Percentiles rank a stretch among this genome's conserved stretches.
Conservation (phyloP, 2,113 vertebrate genomes). For the Rostratula benghalensis region DNA sequence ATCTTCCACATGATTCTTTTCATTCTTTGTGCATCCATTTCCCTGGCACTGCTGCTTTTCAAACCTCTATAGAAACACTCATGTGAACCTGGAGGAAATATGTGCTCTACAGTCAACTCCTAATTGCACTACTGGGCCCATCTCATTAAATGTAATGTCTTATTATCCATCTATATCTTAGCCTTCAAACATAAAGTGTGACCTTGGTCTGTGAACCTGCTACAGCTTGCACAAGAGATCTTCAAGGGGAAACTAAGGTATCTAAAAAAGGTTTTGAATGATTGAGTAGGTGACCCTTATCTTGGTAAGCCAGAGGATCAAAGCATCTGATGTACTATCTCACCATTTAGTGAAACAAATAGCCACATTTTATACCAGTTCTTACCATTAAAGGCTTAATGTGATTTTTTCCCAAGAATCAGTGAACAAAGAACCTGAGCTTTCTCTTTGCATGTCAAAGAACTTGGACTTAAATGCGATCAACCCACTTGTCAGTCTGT, state of each 20-base stretch:
- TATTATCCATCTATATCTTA: conserved; percentile 5
- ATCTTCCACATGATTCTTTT: not conserved
- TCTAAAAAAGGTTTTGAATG: not conserved
- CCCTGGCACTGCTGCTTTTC: not conserved
- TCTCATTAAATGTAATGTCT: conserved; percentile 39
- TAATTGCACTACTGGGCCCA: conserved; percentile 35
- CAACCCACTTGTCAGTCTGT: not conserved
- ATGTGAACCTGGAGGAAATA: conserved; percentile 12
- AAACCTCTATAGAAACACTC: not conserved
- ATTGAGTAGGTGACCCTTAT: not conserved
- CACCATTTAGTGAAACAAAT: not conserved
- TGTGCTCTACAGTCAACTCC: not conserved
- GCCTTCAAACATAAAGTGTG: not conserved
- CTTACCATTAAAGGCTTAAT: not conserved
- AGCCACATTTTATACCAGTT: not conserved
- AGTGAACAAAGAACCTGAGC: not conserved
- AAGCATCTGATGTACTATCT: not conserved
- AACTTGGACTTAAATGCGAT: accelerated
- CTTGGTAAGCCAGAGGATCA: not conserved
- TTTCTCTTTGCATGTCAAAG: not conserved
- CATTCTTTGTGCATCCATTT: not conserved
- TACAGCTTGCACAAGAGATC: not conserved
- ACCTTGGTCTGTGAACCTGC: conserved; percentile 26
- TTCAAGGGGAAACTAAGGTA: conserved; percentile 1
- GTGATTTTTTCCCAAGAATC: not conserved